Conservation (phyloP, 2,797 vertebrate genomes). For the Trematomus bernacchii region DNA sequence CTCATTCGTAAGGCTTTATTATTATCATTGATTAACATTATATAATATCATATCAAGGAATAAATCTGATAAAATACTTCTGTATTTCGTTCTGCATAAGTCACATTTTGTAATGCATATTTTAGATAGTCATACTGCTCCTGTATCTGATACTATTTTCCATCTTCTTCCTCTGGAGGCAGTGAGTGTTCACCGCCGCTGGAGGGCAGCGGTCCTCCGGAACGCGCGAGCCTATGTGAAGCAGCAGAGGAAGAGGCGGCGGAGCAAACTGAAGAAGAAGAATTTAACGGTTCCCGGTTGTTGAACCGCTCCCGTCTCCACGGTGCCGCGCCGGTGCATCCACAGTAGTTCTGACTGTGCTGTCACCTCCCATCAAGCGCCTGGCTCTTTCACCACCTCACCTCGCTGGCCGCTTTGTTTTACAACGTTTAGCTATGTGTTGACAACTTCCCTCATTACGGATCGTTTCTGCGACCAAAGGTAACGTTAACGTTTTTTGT, state of each 20-base stretch:
- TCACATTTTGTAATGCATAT: background rate
- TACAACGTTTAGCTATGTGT: slow-evolving; percentile 17
- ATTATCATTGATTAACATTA: background rate
- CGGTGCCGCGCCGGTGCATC: slow-evolving; percentile 17
- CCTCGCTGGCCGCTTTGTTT: slow-evolving; percentile 8
- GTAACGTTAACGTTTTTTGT: slow-evolving; percentile 45
- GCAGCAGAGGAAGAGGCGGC: slow-evolving; percentile 49
- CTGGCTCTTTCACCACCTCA: background rate
- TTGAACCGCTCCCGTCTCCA: slow-evolving; percentile 56
- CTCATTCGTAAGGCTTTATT: background rate
- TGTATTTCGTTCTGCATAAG: background rate
- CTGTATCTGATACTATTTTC: background rate
- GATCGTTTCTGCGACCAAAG: slow-evolving; percentile 43
- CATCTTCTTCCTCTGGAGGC: background rate
- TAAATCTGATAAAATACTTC: background rate
- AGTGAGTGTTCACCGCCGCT: slow-evolving; percentile 1
- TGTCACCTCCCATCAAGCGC: too few species aligned
- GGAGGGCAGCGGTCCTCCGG: slow-evolving; percentile 35
- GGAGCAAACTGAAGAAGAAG: slow-evolving; percentile 69
- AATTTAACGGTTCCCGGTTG: slow-evolving; percentile 83
- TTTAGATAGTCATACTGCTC: background rate
- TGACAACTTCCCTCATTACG: slow-evolving; percentile 34
- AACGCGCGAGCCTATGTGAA: background rate
- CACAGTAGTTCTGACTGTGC: background rate
- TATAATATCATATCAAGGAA: background rate